A percentile compares a stretch with the other conserved stretches of the same genome.
phyloP scores from a whole-genome alignment of 2,888 invertebrate species.

The Papilio elwesi region DNA sequence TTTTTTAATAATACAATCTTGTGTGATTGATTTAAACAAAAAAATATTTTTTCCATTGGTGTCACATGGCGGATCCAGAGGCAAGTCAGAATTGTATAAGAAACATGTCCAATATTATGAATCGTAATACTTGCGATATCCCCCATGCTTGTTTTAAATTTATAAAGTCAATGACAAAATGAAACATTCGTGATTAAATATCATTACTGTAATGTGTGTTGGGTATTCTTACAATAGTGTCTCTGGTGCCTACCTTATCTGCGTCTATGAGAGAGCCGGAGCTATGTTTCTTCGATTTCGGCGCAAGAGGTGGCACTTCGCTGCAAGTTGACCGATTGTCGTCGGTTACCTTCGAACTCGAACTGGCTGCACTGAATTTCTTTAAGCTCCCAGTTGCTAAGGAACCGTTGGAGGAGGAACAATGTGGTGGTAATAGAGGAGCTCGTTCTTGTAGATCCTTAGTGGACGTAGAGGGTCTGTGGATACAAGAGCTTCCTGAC shows the following conservation, averaged over 20 bases:
- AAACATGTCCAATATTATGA: too few species aligned
- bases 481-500: constrained; percentile 62
- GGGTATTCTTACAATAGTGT: constrained; percentile 77
- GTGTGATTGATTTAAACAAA: too few species aligned
- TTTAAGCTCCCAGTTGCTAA: constrained; percentile 74
- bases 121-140: too few species aligned
- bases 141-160: not conserved
- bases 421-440: constrained; percentile 74
- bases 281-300: constrained; percentile 76
- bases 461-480: constrained; percentile 61
- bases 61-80: too few species aligned
- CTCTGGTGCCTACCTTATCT: constrained; percentile 71
- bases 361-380: constrained; percentile 69
- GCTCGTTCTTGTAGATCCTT: constrained; percentile 73
- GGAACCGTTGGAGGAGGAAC: constrained; percentile 78
- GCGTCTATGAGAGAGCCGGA: constrained; percentile 76
- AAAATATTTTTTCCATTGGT: too few species aligned
- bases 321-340: constrained; percentile 75
- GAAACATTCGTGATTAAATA: constrained; percentile 47
- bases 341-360: constrained; percentile 65
- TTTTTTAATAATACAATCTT: not conserved
- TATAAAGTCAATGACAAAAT: constrained; percentile 46
- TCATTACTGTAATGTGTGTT: constrained; percentile 74
- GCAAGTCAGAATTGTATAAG: too few species aligned
- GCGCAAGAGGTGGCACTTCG: constrained; percentile 74